Conservation (phyloP, 1,140 invertebrate species). For the Mamestra configurata region DNA sequence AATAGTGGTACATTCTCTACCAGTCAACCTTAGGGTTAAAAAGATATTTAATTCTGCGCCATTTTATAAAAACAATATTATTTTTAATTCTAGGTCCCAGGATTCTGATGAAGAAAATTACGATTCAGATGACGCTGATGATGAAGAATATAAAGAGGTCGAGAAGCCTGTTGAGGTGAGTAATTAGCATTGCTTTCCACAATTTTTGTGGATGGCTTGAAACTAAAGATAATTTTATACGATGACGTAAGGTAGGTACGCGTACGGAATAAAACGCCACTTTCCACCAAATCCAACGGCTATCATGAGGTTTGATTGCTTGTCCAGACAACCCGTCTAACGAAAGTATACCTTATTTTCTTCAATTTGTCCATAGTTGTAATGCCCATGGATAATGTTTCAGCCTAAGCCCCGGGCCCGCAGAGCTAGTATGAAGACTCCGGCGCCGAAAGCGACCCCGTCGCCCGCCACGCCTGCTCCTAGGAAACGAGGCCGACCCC, state of each 20-base stretch:
- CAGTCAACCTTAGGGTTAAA: too few relatives aligned
- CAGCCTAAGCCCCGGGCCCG: slow-evolving; percentile 48
- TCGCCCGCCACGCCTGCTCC: slow-evolving; percentile 53
- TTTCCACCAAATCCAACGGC: too few relatives aligned
- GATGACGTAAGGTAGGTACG: too few relatives aligned
- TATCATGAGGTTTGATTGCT: too few relatives aligned
- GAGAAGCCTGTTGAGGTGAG: slow-evolving; percentile 66
- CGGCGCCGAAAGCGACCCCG: slow-evolving; percentile 49
- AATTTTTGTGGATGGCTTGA: too few relatives aligned
- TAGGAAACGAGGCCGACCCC: slow-evolving; percentile 77
- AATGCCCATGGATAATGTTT: not conserved
- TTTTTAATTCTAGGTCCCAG: slow-evolving; percentile 57
- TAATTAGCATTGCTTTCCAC: not conserved
- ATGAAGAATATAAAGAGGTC: slow-evolving; percentile 72
- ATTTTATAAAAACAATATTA: not conserved
- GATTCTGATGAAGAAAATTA: slow-evolving; percentile 69
- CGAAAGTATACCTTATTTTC: not conserved
- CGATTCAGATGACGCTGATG: slow-evolving; percentile 62
- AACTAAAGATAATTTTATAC: too few relatives aligned
- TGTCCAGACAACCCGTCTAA: too few relatives aligned
- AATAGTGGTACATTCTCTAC: too few relatives aligned
- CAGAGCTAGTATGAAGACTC: slow-evolving; percentile 57
- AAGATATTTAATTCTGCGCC: too few relatives aligned
- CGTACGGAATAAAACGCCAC: too few relatives aligned
- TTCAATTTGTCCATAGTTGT: not conserved